These are phyloP conservation scores for Anticlea derivata DNA, from an alignment of 2,888 invertebrate species.

Conservation along the genomic window DNA sequence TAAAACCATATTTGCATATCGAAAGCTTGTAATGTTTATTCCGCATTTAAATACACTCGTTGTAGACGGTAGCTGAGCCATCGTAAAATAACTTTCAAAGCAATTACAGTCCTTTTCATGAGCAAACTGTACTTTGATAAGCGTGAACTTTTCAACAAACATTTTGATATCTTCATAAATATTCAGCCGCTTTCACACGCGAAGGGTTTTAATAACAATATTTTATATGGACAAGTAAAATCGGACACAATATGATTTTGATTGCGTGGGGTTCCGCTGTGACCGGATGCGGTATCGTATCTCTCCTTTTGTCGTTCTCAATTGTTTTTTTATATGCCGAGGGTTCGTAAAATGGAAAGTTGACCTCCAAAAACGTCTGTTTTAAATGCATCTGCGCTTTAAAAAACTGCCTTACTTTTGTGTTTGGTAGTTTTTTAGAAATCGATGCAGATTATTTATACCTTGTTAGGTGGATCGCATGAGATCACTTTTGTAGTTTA, in stretches of 20 bases:
- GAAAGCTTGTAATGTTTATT: slow-evolving; percentile 56
- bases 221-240: slow-evolving; percentile 47
- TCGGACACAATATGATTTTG: slow-evolving; percentile 43
- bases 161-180: slow-evolving; percentile 68
- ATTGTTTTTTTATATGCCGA: slow-evolving; percentile 58
- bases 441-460: slow-evolving; percentile 19
- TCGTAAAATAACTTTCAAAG: slow-evolving; percentile 67
- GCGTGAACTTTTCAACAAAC: slow-evolving; percentile 49
- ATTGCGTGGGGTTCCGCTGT: slow-evolving; percentile 46
- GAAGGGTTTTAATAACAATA: slow-evolving; percentile 53
- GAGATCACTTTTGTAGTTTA: slow-evolving; percentile 8
- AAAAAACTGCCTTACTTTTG: slow-evolving; percentile 31
- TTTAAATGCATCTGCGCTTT: slow-evolving; percentile 34
- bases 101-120: slow-evolving; percentile 61
- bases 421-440: slow-evolving; percentile 36
- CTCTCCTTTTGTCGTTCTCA: slow-evolving; percentile 57
- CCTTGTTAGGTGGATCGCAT: slow-evolving; percentile 1
- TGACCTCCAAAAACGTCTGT: slow-evolving; percentile 47
- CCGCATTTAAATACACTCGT: slow-evolving; percentile 50
- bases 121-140: slow-evolving; percentile 57
- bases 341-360: slow-evolving; percentile 69
- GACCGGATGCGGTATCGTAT: slow-evolving; percentile 52
- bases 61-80: slow-evolving; percentile 46
- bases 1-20: slow-evolving; percentile 52
- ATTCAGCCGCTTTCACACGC: slow-evolving; percentile 69